Evolutionary conservation across 2,888 invertebrate species (phyloP), one percentile per base, ranked within the genome.

Genomic region (Desoria tigrina): DNA sequence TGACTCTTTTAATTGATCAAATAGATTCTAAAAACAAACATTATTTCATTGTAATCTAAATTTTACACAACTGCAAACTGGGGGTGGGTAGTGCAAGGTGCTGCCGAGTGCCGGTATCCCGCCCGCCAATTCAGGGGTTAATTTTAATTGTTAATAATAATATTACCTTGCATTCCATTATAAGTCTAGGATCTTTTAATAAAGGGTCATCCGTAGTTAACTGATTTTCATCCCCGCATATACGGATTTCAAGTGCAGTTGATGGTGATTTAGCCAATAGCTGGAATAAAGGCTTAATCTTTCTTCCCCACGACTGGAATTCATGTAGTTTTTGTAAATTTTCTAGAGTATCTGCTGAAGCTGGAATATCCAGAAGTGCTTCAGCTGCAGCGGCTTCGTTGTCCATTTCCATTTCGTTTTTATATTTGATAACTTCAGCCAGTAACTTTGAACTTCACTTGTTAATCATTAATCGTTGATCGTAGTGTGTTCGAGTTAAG

Each of bases 201-300:
- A 16, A 11, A 18, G 14, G n/a, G 24, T 24, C 23, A 39, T 18
- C n/a, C 27, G 27, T 4, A 16, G 27, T 53, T 57, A 64, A 14
- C 57, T 64, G 39, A 54, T 21, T 42, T 57, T 56, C 37, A 11
- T 45, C 23, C 28, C 27, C 7, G 1, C 24, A 24, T 42, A 56
- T 37, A 23, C 18, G 18, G 18, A 18, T 18, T 49, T 32, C 49
- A 23, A 24, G 18, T n/a, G 37, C 42, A 42, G 42, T 42, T 18
- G 62, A 49, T 1, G 68, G 68, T 7, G 24, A 24, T 24, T 26
- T 60, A 7, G 57, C 65, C 42, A 68, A 21, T 4, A 65, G 37
- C 27, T 65, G 65, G 45, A 59, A 62, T 50, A 68, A 55, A 16
- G 68, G 68, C n/a, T 63, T 65, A 37, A 68, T 68, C 28, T 65